phyloP scores from a whole-genome alignment of 2,113 vertebrate genomes.

The Pardalotus punctatus region DNA sequence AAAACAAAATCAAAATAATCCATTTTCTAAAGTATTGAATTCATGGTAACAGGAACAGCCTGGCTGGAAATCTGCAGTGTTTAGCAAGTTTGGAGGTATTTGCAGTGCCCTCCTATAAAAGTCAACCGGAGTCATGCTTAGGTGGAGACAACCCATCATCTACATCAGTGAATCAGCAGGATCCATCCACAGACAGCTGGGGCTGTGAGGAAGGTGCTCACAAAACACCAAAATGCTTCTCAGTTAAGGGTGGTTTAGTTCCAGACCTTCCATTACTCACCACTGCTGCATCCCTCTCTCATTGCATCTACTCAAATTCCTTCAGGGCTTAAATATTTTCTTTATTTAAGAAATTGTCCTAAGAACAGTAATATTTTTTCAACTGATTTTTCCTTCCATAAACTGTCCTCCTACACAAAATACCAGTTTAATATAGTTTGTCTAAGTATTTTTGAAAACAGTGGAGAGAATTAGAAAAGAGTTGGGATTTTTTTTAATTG shows the following conservation, averaged over 20 bases:
- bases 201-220: not conserved
- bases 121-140: not conserved
- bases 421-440: not conserved
- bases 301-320: not conserved
- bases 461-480: not conserved
- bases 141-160: not conserved
- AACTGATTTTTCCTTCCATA: not conserved
- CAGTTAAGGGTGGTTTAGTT: not conserved
- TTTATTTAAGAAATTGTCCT: not conserved
- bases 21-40: fast-evolving
- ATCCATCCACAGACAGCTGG: not conserved
- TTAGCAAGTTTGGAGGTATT: not conserved
- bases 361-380: not conserved
- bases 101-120: not conserved
- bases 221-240: not conserved
- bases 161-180: not conserved
- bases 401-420: not conserved
- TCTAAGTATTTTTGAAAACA: not conserved
- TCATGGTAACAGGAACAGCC: not conserved
- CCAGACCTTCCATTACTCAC: not conserved
- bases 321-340: not conserved
- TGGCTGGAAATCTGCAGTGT: not conserved
- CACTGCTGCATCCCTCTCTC: not conserved
- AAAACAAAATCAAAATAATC: not conserved
- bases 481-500: not conserved